Evolutionary conservation across 1,140 invertebrate genomes (phyloP).

Genomic region (Pentalonia nigronervosa): DNA sequence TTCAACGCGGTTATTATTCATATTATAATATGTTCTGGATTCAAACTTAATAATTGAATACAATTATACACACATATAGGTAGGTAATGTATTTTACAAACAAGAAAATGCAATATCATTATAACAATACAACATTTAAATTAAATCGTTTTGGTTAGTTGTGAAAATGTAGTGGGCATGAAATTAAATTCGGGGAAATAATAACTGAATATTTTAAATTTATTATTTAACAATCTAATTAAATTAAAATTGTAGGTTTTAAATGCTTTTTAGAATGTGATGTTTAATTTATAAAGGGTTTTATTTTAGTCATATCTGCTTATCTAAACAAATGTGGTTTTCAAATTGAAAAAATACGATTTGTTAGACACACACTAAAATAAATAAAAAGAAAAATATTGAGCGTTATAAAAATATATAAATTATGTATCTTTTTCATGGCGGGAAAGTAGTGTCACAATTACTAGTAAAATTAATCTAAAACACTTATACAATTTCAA

Average conservation of each 20-base stretch:
- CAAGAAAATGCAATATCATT: neutral
- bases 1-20: neutral
- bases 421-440: neutral
- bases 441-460: neutral
- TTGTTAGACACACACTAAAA: neutral
- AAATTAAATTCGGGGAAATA: neutral
- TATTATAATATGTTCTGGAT: neutral
- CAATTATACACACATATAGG: neutral
- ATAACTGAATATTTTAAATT: neutral
- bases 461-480: neutral
- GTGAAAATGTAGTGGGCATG: neutral
- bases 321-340: neutral
- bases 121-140: neutral
- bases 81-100: neutral
- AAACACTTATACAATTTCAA: neutral
- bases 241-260: neutral
- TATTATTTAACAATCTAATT: neutral
- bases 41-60: neutral
- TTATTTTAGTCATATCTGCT: neutral
- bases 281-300: neutral
- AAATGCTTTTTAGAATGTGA: neutral
- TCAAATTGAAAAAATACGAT: neutral
- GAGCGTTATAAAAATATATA: constrained; percentile 24
- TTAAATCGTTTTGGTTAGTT: neutral
- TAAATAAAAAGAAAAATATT: constrained; percentile 2